Base-by-base conservation (phyloP, 2,888 invertebrate species). In the Hoplodrina ambigua region DNA sequence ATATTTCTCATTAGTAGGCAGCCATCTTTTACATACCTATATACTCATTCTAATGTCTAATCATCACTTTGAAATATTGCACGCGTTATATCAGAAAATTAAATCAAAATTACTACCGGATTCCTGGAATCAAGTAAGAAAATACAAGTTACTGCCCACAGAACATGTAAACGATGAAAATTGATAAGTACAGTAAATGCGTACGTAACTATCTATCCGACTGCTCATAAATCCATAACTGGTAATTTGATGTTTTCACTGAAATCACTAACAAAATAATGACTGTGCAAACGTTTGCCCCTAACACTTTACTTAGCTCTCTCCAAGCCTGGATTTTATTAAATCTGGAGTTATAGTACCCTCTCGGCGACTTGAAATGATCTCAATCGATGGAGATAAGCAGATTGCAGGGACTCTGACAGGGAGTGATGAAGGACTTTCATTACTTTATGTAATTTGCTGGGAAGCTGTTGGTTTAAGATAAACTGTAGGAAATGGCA, bases 161-260 rank as follows among this genome's bases (percentile, higher is more conserved):
- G 81, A 77, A 81, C 81, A 81, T 80, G 85, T 83, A 84, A 86
- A 87, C 86, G 86, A 86, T 88, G 82, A 85, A 86, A 84, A 85
- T 86, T 81, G 87, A 87, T 87, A 85, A 81, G 78, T 85, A 80
- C 81, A 80, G 78, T 80, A 77, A 87, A 81, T 86, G 84, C 82
- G 86, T 86, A 87, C 86, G 83, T 86, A 88, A 88, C 88, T 79
- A 87, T 85, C 84, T 85, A 84, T 87, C 83, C 72, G 75, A 85
- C 85, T 83, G 80, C 84, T 85, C 86, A 87, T 90, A 90, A 90
- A 89, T 90, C 87, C 83, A 84, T 87, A 93, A 90, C 90, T 86
- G 79, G 91, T 85, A 92, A 94, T 94, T 94, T 92, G 85, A 88
- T 89, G 88, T 93, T 94, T 94, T 93, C 93, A 92, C 92, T 93